phyloP scores from a whole-genome alignment of 2,797 vertebrate genomes.

The Perdix hodgsoniae region DNA sequence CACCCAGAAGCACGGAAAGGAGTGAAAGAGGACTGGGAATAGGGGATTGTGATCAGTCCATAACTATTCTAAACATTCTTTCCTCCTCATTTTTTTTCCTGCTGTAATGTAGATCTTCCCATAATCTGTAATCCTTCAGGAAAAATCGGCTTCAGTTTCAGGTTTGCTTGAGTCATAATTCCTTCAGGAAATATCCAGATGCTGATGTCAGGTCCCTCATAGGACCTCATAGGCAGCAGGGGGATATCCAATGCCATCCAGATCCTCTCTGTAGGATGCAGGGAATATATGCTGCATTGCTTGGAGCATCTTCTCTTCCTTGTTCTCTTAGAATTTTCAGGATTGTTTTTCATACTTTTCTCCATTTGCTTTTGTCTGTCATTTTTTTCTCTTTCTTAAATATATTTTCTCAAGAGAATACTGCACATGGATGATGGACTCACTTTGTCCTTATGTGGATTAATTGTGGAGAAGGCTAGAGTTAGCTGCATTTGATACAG shows the following conservation, averaged over 20 bases:
- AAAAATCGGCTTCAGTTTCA: background rate
- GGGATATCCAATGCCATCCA: background rate
- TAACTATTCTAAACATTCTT: background rate
- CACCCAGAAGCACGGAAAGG: background rate
- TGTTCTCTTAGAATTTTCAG: background rate
- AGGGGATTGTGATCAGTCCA: background rate
- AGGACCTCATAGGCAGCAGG: background rate
- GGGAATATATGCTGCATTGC: background rate
- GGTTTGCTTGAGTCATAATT: rapidly evolving
- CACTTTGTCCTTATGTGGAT: background rate
- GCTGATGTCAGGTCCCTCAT: rapidly evolving
- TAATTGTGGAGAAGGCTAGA: background rate
- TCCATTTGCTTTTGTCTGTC: background rate
- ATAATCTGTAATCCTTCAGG: background rate
- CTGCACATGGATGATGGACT: background rate
- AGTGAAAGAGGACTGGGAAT: background rate
- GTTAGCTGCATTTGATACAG: background rate
- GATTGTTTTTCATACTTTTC: background rate
- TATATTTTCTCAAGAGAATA: background rate
- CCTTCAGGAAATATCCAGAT: background rate
- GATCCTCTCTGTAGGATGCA: background rate
- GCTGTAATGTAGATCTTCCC: background rate
- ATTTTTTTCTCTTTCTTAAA: background rate
- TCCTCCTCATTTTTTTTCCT: background rate
- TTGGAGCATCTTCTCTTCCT: background rate